Percentiles rank a stretch among this genome's conserved stretches.
These are phyloP conservation scores for Sinocyclocheilus rhinocerous DNA, from an alignment of 2,113 vertebrate species.

Conservation along the genomic window DNA sequence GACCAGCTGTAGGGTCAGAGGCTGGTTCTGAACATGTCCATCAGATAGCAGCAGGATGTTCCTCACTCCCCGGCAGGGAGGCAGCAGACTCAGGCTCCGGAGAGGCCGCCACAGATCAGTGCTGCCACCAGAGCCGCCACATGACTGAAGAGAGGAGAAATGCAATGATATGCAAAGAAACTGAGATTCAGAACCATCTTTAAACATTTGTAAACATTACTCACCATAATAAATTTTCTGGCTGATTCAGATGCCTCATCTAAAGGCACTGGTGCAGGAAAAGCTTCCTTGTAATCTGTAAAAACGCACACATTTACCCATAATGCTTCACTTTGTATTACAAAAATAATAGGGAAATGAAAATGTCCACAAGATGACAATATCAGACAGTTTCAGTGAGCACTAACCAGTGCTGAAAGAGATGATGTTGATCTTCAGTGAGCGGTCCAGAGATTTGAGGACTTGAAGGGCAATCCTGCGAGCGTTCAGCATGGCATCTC, in stretches of 20 bases:
- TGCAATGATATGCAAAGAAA: background rate
- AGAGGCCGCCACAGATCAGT: constrained; percentile 87
- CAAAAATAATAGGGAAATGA: background rate
- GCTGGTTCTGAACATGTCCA: constrained; percentile 83
- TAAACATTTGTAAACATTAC: constrained; percentile 26
- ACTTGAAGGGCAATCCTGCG: constrained; percentile 74
- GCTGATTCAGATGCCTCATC: constrained; percentile 43
- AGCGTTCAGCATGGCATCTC: constrained; percentile 70
- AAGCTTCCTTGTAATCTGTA: constrained; percentile 79
- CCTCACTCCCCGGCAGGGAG: constrained; percentile 74
- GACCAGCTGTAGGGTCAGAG: constrained; percentile 77
- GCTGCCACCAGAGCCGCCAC: constrained; percentile 77
- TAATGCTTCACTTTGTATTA: background rate
- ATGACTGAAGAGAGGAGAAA: constrained; percentile 63
- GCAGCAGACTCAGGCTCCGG: constrained; percentile 78
- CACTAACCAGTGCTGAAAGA: constrained; percentile 79
- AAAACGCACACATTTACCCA: background rate
- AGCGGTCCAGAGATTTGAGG: constrained; percentile 65
- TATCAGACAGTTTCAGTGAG: background rate
- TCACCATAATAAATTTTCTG: constrained; percentile 78
- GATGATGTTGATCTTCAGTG: constrained; percentile 75
- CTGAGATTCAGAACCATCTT: background rate
- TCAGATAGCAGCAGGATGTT: constrained; percentile 86
- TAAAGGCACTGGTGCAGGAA: constrained; percentile 67
- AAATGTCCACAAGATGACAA: constrained; percentile 8